phyloP scores from a whole-genome alignment of 2,888 invertebrate species.

The Mimas tiliae region DNA sequence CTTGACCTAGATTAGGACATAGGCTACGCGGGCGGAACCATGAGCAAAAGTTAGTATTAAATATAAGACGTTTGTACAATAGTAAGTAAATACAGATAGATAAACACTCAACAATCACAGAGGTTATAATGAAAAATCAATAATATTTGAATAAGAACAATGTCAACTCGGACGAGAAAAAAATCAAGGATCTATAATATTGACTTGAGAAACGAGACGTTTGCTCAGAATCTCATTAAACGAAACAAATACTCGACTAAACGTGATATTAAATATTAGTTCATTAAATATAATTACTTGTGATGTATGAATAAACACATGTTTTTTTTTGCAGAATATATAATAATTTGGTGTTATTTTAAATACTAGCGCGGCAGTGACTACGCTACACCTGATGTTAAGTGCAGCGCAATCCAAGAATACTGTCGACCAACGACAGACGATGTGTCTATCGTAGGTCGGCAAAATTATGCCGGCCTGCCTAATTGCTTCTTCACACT shows the following conservation, averaged over 20 bases:
- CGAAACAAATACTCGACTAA: neutral
- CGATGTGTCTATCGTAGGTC: no score
- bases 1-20: no score
- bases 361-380: no score
- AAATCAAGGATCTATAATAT: constrained; percentile 11
- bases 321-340: neutral
- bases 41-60: no score
- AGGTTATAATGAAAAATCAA: neutral
- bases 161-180: constrained; percentile 1
- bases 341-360: no score
- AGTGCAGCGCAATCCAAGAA: no score
- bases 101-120: neutral
- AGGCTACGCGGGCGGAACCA: no score
- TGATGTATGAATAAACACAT: neutral
- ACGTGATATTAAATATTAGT: neutral
- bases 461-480: no score
- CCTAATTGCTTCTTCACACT: no score
- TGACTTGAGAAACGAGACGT: neutral
- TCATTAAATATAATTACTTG: neutral
- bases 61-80: neutral
- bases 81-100: neutral
- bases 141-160: neutral
- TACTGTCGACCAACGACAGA: no score
- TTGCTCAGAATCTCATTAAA: neutral
- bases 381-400: no score